Evolutionary conservation across 2,113 vertebrate genomes (phyloP), one percentile per base, ranked within the genome.

Genomic region (Anser brachyrhynchus): DNA sequence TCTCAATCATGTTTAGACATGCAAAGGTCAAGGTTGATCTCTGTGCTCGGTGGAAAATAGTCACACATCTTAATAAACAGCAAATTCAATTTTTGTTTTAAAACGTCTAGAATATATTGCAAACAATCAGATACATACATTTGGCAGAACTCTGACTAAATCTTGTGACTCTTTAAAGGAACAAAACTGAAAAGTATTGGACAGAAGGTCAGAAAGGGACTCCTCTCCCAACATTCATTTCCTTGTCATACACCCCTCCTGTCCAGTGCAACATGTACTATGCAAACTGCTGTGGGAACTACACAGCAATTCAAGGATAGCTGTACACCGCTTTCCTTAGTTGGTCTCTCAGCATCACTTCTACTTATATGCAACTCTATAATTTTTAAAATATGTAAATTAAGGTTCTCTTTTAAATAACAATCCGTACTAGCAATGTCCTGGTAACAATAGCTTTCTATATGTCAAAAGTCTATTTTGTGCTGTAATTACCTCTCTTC

Each of bases 401-500:
- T 88, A 93, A 49, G 51, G 75, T 92, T 96, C 61, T 91, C 94
- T 94, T 88, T 90, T 90, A 94, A 97, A 85, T 83, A 90, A 83
- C 83, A 85, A 82, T 89, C 90, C 92, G 74, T 16, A 11, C 85
- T 80, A 89, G 46, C 59, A 77, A 93, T 93, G 89, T 95, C 89
- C 87, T 79, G 71, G 61, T 91, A 94, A 84, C 91, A 96, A 97
- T 75, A 94, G 71, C 93, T 97, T 97, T 97, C 90, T 92, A 46
- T 87, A 44, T 76, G 78, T 92, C 93, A 97, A 92, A 97, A 98
- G 79, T 82, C 92, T 92, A 59, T 67, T 97, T 87, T 73, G 54
- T 93, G 89, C 86, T 93, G 37, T 93, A 96, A 97, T 96, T 96
- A 94, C 64, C 69, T 96, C 96, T 93, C 96, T 96, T 97, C 78